Percentiles rank a stretch among this genome's conserved stretches.
Conservation (phyloP, 2,113 vertebrate species). For the Aix galericulata region DNA sequence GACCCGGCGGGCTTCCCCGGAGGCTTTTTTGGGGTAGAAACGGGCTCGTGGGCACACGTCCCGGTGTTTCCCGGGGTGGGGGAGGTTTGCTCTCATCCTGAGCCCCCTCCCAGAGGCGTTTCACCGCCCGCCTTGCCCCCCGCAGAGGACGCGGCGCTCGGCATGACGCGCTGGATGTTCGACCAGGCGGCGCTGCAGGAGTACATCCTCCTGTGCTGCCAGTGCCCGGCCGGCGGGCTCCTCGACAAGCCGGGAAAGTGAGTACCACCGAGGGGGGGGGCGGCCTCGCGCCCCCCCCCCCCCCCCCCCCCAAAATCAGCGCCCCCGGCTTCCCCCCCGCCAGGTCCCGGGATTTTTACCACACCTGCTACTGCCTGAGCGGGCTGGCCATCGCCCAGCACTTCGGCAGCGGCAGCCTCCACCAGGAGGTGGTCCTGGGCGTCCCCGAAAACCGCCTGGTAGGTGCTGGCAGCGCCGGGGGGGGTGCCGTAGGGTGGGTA, state of each 20-base stretch:
- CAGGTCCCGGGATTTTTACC: constrained; percentile 97
- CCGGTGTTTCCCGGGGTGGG: background rate
- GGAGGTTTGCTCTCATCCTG: accelerated
- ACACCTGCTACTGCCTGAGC: constrained; percentile 98
- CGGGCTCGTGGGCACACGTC: background rate
- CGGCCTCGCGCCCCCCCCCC: accelerated
- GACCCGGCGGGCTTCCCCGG: background rate
- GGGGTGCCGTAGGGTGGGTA: too few relatives aligned
- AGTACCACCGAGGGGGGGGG: constrained; percentile 59
- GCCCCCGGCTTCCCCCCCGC: background rate
- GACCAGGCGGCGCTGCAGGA: constrained; percentile 94
- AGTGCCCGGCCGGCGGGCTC: constrained; percentile 91
- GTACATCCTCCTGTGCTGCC: constrained; percentile 97
- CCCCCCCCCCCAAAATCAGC: background rate
- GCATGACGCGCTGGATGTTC: constrained; percentile 93
- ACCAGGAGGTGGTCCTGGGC: constrained; percentile 87
- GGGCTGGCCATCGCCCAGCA: constrained; percentile 95
- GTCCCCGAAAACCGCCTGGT: constrained; percentile 90
- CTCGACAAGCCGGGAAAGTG: constrained; percentile 98
- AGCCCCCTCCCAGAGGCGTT: background rate
- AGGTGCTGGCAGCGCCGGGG: constrained; percentile 23
- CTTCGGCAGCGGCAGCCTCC: constrained; percentile 87
- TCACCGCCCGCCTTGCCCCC: background rate
- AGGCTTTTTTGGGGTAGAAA: background rate
- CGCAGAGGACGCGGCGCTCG: constrained; percentile 87